These are phyloP conservation scores for Stegastes partitus DNA, from an alignment of 2,113 vertebrate genomes.

Conservation along the genomic window DNA sequence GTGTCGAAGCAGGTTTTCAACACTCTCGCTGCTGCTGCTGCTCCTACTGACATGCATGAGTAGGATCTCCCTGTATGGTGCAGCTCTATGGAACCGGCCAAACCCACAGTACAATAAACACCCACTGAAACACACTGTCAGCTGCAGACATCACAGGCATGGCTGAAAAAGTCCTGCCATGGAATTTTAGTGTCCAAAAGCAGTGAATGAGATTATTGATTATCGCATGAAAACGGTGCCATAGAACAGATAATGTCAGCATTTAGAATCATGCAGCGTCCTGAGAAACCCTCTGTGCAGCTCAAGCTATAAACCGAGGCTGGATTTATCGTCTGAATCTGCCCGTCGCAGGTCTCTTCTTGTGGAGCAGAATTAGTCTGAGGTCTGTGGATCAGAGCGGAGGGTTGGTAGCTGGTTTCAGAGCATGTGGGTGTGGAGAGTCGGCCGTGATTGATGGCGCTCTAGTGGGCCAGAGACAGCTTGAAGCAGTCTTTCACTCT, in stretches of 20 bases:
- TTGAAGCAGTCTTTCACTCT: constrained; percentile 3
- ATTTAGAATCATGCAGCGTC: not conserved
- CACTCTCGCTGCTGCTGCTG: not conserved
- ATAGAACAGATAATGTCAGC: not conserved
- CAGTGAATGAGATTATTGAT: not conserved
- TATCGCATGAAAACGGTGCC: not conserved
- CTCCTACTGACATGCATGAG: constrained; percentile 40
- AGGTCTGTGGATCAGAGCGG: constrained; percentile 40
- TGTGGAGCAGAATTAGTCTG: constrained; percentile 27
- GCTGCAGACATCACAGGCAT: constrained; percentile 50
- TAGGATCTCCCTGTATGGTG: constrained; percentile 35
- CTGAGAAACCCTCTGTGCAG: not conserved
- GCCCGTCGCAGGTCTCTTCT: constrained; percentile 12
- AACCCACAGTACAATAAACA: constrained; percentile 60
- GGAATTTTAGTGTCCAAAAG: constrained; percentile 1
- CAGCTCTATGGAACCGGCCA: constrained; percentile 37
- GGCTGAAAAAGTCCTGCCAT: constrained; percentile 8
- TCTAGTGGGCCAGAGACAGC: constrained; percentile 16
- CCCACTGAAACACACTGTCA: constrained; percentile 30
- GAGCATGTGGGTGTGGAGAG: constrained; percentile 50
- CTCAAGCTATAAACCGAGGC: not conserved
- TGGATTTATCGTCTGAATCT: constrained; percentile 1
- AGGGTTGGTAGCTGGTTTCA: constrained; percentile 32
- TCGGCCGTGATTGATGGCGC: constrained; percentile 42
- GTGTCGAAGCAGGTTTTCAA: constrained; percentile 3